Evolutionary conservation across 2,797 vertebrate species (phyloP).

Genomic region (Sebastes trivittatus): DNA sequence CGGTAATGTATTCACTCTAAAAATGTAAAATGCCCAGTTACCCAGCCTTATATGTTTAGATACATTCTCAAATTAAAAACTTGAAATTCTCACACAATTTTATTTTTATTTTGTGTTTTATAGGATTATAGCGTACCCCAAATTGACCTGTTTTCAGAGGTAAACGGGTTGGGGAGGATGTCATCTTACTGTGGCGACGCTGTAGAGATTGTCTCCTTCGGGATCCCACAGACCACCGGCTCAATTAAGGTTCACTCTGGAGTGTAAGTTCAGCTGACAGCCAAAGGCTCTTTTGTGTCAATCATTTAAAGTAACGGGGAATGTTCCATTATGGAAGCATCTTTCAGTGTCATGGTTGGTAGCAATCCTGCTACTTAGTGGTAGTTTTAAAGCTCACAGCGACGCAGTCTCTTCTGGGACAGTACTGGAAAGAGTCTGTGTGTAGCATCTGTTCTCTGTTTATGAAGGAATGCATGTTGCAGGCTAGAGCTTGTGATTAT

Average conservation of each 20-base stretch:
- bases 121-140: conserved; percentile 91
- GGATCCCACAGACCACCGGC: conserved; percentile 87
- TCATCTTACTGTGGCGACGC: conserved; percentile 88
- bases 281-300: neutral
- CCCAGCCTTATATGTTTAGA: neutral
- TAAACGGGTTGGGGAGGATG: conserved; percentile 87
- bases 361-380: neutral
- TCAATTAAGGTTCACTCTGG: conserved; percentile 95
- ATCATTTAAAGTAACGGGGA: neutral
- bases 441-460: conserved; percentile 21
- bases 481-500: conserved; percentile 25
- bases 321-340: neutral
- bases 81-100: neutral
- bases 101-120: conserved; percentile 1
- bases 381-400: neutral
- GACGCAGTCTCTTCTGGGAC: neutral
- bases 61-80: neutral
- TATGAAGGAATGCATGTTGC: conserved; percentile 39
- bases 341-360: neutral
- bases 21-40: neutral
- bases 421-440: neutral
- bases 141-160: conserved; percentile 93
- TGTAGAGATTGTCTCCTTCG: conserved; percentile 87
- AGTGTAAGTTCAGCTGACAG: conserved; percentile 84
- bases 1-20: neutral